These are phyloP conservation scores for Diadophis punctatus DNA, from an alignment of 2,113 vertebrate genomes.

Conservation along the genomic window DNA sequence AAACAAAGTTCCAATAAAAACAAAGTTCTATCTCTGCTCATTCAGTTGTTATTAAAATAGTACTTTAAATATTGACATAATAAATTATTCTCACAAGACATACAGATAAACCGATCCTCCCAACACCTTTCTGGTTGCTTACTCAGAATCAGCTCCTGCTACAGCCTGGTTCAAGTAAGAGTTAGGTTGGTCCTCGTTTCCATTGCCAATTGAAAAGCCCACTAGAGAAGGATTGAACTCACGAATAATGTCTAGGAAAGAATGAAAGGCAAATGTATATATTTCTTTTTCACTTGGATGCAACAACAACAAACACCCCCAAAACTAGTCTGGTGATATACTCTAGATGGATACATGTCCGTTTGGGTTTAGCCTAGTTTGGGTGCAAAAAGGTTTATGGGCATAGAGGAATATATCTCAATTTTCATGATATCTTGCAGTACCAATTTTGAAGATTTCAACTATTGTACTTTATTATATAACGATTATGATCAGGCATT, in stretches of 20 bases:
- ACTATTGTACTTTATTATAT: not conserved
- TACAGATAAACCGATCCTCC: not conserved
- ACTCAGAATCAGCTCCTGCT: conserved; percentile 54
- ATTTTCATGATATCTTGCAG: not conserved
- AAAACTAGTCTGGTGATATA: not conserved
- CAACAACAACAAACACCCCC: not conserved
- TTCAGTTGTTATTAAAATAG: not conserved
- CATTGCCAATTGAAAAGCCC: conserved; percentile 68
- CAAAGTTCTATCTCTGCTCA: not conserved
- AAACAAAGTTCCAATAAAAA: not conserved
- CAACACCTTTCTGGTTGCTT: not conserved
- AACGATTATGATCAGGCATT: not conserved
- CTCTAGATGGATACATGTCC: not conserved
- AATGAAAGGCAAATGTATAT: conserved; percentile 30
- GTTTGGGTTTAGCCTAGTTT: not conserved
- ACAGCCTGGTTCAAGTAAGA: conserved; percentile 72
- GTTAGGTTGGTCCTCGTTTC: not conserved
- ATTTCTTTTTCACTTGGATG: not conserved
- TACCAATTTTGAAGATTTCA: not conserved
- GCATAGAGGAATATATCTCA: not conserved
- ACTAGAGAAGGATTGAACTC: conserved; percentile 68
- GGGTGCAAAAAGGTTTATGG: not conserved
- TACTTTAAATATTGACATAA: not conserved
- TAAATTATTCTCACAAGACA: not conserved
- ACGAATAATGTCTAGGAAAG: conserved; percentile 72